Percentiles rank a stretch among this genome's conserved stretches.
Conservation (phyloP, 2,797 vertebrate genomes). For the Ciconia nigra region DNA sequence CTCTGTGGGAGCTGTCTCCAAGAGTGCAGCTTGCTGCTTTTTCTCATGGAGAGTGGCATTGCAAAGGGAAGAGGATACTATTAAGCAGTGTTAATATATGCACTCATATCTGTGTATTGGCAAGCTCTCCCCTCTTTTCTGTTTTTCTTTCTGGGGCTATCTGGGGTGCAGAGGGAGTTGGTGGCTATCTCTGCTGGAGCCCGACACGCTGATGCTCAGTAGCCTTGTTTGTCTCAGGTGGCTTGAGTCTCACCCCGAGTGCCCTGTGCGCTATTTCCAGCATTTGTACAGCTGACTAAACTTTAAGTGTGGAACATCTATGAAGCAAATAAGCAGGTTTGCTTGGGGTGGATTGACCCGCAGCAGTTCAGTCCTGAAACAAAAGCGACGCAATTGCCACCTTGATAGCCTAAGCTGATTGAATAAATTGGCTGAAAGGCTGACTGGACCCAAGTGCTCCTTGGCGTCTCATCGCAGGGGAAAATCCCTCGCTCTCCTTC, state of each 20-base stretch:
- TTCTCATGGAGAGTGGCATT: neutral
- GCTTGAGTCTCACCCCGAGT: slow-evolving; percentile 13
- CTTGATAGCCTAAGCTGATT: slow-evolving; percentile 42
- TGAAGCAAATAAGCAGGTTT: slow-evolving; percentile 44
- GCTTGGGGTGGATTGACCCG: slow-evolving; percentile 24
- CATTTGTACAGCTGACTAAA: slow-evolving; percentile 38
- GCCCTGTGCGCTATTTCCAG: neutral
- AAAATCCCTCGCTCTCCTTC: neutral
- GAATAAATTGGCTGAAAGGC: slow-evolving; percentile 61
- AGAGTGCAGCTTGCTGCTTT: neutral
- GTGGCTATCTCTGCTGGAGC: neutral
- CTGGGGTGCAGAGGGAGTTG: neutral
- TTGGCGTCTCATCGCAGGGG: neutral
- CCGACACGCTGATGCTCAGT: neutral
- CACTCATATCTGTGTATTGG: neutral
- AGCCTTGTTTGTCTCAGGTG: slow-evolving; percentile 41
- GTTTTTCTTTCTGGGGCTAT: neutral
- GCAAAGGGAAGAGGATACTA: neutral
- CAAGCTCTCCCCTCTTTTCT: neutral
- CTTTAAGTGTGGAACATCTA: slow-evolving; percentile 15
- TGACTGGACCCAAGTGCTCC: neutral
- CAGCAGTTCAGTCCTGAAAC: slow-evolving; percentile 3
- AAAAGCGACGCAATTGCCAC: slow-evolving; percentile 2
- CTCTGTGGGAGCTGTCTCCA: neutral
- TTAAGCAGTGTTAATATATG: neutral